Conservation (phyloP, 2,888 invertebrate genomes). For the Macrostomum cliftonense region DNA sequence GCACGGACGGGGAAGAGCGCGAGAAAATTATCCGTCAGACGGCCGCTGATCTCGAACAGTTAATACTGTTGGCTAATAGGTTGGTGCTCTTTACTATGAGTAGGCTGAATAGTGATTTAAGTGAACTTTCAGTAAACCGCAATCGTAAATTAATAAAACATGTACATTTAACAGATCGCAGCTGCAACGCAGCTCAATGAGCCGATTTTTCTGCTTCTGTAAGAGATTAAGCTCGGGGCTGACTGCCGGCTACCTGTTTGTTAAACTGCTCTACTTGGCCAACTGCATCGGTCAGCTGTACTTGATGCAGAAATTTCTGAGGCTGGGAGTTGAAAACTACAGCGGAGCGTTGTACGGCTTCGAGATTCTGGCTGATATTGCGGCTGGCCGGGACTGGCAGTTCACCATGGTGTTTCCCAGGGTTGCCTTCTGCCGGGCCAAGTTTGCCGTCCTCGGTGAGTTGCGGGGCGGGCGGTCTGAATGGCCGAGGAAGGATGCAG, state of each 20-base stretch:
- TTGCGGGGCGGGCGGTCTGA: conserved; percentile 10
- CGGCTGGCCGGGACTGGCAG: conserved; percentile 8
- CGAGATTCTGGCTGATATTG: conserved; percentile 3
- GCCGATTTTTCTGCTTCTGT: neutral
- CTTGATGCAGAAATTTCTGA: conserved; percentile 11
- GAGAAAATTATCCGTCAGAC: conserved; percentile 6
- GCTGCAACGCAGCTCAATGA: neutral
- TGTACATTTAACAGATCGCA: too few species aligned
- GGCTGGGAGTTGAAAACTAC: neutral
- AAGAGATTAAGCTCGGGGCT: conserved; percentile 12
- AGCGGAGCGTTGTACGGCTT: conserved; percentile 2
- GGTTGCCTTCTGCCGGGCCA: conserved; percentile 7
- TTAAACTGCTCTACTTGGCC: conserved; percentile 9
- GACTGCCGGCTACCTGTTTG: conserved; percentile 4
- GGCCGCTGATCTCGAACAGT: conserved; percentile 5
- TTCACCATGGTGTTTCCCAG: conserved; percentile 10
- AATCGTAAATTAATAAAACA: too few species aligned
- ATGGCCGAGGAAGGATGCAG: too few species aligned
- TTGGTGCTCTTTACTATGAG: too few species aligned
- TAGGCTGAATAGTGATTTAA: too few species aligned
- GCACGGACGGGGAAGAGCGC: conserved; percentile 4
- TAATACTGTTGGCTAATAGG: conserved; percentile 2
- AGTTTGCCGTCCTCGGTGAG: conserved; percentile 10
- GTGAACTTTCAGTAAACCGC: too few species aligned
- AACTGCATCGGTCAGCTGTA: conserved; percentile 8